Evolutionary conservation across 1,140 invertebrate species (phyloP).

Genomic region (Homarus americanus): DNA sequence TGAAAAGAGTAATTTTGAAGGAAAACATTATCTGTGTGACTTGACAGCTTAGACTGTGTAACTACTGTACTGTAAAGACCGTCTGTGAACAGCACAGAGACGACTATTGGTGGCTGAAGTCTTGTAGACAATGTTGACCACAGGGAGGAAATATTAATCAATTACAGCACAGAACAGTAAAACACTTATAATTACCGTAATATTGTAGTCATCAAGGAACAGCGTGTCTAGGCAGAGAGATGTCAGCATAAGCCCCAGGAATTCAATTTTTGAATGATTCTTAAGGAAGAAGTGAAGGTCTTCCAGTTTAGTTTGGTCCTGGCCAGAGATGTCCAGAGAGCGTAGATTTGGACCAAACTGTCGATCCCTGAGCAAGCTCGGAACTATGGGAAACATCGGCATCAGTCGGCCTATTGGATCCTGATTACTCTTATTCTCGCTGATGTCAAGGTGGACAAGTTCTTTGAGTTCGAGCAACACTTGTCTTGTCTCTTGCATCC

Average conservation of each 20-base stretch:
- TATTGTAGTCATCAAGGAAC: conserved; percentile 77
- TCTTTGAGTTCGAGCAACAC: conserved; percentile 82
- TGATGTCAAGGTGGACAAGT: conserved; percentile 84
- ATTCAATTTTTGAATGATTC: conserved; percentile 80
- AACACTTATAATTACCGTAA: conserved; percentile 69
- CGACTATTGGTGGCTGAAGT: too few species aligned
- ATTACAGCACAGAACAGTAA: neutral
- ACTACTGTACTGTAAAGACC: too few species aligned
- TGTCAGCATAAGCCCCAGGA: conserved; percentile 83
- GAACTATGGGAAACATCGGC: conserved; percentile 78
- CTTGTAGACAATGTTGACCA: neutral
- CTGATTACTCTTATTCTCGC: conserved; percentile 81
- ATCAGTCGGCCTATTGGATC: conserved; percentile 79
- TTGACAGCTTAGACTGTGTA: too few species aligned
- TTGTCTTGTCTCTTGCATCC: conserved; percentile 79
- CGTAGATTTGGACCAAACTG: conserved; percentile 82
- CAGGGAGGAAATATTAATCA: neutral
- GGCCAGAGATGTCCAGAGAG: conserved; percentile 86
- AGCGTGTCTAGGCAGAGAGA: conserved; percentile 82
- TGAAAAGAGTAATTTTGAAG: too few species aligned
- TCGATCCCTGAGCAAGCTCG: conserved; percentile 80
- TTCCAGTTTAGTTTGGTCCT: conserved; percentile 81
- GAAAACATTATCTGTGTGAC: too few species aligned
- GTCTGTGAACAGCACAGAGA: too few species aligned
- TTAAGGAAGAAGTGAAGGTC: conserved; percentile 81